Conservation (phyloP, 2,888 invertebrate genomes). For the Odiellus spinosus region DNA sequence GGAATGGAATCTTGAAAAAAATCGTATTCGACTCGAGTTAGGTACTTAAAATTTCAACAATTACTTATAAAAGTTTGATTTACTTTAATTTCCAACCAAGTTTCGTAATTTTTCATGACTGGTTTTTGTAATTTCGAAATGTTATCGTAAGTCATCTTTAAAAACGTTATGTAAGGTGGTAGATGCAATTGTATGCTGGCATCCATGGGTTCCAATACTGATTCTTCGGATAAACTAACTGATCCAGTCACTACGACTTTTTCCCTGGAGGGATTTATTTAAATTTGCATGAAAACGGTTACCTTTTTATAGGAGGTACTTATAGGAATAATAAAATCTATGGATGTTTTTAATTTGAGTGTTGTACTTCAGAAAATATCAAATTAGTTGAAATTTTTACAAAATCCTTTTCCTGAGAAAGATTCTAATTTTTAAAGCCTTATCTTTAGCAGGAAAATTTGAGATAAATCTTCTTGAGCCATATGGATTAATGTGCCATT, state of each 20-base stretch:
- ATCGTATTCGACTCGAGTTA: background rate
- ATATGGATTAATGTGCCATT: no score
- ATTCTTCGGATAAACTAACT: constrained; percentile 4
- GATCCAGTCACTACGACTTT: constrained; percentile 2
- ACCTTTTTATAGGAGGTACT: constrained; percentile 1
- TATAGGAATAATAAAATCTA: no score
- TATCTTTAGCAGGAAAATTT: no score
- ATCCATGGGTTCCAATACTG: constrained; percentile 16
- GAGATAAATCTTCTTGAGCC: no score
- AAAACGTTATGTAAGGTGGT: constrained; percentile 16
- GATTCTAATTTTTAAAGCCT: no score
- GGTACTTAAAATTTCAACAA: background rate
- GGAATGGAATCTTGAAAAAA: constrained; percentile 13
- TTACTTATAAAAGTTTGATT: no score
- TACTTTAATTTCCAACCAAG: constrained; percentile 18
- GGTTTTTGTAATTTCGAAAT: constrained; percentile 11
- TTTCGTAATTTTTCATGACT: constrained; percentile 7
- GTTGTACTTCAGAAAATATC: no score
- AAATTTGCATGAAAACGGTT: constrained; percentile 2
- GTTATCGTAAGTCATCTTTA: constrained; percentile 10
- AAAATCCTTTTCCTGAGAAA: no score
- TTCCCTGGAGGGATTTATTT: constrained; percentile 4
- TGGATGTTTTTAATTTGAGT: no score
- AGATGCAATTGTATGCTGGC: constrained; percentile 15
- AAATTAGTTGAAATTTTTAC: no score